Percentiles rank a stretch among this genome's conserved stretches.
Evolutionary conservation across 2,797 vertebrate genomes (phyloP).

Genomic region (Pseudocheirus occidentalis): DNA sequence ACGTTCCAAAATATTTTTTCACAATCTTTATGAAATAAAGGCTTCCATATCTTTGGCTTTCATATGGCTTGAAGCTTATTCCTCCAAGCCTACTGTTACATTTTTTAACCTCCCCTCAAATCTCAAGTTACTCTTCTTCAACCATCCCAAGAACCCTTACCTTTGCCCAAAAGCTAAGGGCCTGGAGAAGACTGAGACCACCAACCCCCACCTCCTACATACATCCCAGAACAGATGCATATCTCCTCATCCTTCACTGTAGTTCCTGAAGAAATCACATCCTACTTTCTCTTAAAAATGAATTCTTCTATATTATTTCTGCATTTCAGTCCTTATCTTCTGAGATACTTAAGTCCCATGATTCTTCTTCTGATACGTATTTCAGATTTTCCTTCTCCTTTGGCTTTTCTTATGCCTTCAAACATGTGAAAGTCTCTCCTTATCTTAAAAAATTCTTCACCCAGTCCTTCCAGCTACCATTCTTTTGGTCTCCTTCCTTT

Average conservation of each 20-base stretch:
- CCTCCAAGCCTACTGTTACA: not conserved
- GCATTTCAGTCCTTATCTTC: not conserved
- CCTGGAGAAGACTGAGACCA: not conserved
- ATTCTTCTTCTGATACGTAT: not conserved
- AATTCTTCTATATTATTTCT: not conserved
- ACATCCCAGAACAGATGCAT: not conserved
- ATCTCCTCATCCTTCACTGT: not conserved
- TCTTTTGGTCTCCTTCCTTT: not conserved
- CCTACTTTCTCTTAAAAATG: not conserved
- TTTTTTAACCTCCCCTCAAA: not conserved
- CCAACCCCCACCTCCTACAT: not conserved
- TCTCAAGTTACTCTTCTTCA: not conserved
- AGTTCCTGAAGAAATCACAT: not conserved
- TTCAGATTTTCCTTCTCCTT: not conserved
- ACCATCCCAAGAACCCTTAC: not conserved
- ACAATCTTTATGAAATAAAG: not conserved
- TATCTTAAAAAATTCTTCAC: not conserved
- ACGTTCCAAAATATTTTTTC: not conserved
- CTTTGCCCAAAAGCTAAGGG: not conserved
- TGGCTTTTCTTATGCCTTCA: not conserved
- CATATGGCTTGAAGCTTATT: not conserved
- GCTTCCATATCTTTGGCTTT: not conserved
- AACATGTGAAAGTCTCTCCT: not conserved
- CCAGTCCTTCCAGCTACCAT: not conserved
- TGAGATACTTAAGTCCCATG: not conserved